Evolutionary conservation across 2,797 vertebrate genomes (phyloP).

Genomic region (Falco berigora): DNA sequence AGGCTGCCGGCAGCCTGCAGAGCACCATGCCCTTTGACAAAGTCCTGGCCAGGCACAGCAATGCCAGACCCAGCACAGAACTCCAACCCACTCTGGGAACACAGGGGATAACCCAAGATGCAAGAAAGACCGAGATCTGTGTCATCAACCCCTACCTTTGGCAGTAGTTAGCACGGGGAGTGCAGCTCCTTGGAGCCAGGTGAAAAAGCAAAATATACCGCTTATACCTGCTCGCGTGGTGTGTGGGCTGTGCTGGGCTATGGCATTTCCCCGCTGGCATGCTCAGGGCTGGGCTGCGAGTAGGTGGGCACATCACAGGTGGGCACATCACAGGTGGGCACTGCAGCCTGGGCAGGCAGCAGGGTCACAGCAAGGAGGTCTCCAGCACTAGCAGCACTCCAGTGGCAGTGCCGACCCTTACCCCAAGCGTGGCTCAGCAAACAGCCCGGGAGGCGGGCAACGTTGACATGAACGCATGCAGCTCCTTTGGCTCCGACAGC

Average conservation of each 20-base stretch:
- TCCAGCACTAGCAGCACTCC: not conserved
- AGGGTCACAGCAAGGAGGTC: not conserved
- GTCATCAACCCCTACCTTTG: not conserved
- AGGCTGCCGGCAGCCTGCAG: not conserved
- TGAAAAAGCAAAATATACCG: not conserved
- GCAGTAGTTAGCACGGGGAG: not conserved
- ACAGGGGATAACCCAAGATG: not conserved
- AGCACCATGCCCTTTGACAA: not conserved
- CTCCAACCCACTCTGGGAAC: not conserved
- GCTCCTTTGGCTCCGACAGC: not conserved
- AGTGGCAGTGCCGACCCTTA: not conserved
- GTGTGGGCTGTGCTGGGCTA: not conserved
- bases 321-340: not conserved
- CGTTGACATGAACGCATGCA: rapidly evolving
- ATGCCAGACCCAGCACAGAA: not conserved
- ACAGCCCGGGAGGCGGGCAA: not conserved
- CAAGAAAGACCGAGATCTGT: not conserved
- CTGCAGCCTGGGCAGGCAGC: not conserved
- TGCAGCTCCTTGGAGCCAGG: not conserved
- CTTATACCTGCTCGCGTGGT: not conserved
- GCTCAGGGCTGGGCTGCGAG: not conserved
- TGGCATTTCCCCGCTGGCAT: not conserved
- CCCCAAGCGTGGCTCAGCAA: not conserved
- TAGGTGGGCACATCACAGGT: not conserved
- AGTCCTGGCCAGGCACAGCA: not conserved